phyloP scores from a whole-genome alignment of 92 coral and sea anemone genomes.

The Phymanthus crucifer region DNA sequence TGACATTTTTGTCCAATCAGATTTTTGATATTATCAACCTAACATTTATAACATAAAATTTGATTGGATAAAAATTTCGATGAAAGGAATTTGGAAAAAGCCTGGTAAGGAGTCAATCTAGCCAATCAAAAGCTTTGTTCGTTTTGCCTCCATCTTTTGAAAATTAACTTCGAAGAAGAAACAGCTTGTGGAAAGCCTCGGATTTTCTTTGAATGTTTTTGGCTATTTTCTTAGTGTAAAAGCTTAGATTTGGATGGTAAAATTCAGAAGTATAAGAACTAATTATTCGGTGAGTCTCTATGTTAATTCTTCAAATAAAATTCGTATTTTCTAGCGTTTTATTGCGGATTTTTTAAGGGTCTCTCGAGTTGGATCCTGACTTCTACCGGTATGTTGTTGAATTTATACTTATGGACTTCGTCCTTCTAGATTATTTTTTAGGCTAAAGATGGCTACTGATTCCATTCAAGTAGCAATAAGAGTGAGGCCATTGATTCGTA shows the following conservation, averaged over 20 bases:
- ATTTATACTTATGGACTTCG: neutral
- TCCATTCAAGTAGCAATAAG: constrained; percentile 80
- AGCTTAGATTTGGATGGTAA: too few species aligned
- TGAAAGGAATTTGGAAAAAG: too few species aligned
- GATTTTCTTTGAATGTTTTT: neutral
- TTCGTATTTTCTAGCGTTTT: too few species aligned
- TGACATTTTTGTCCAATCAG: neutral
- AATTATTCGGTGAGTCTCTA: too few species aligned
- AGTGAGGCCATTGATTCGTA: constrained; percentile 78
- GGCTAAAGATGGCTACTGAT: constrained; percentile 39
- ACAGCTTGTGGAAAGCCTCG: neutral
- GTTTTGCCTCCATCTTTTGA: constrained; percentile 17
- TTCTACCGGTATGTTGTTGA: neutral
- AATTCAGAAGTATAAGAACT: too few species aligned
- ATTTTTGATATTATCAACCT: neutral
- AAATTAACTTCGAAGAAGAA: neutral
- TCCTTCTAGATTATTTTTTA: too few species aligned
- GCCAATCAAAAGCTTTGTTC: constrained; percentile 8
- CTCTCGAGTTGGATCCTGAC: too few species aligned
- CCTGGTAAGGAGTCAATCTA: neutral
- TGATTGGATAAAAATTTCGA: neutral
- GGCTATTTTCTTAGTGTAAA: neutral
- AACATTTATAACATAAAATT: neutral
- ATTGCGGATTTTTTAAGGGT: too few species aligned
- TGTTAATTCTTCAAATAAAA: too few species aligned